Conservation (phyloP, 1,140 invertebrate species). For the Liolophura sinensis region DNA sequence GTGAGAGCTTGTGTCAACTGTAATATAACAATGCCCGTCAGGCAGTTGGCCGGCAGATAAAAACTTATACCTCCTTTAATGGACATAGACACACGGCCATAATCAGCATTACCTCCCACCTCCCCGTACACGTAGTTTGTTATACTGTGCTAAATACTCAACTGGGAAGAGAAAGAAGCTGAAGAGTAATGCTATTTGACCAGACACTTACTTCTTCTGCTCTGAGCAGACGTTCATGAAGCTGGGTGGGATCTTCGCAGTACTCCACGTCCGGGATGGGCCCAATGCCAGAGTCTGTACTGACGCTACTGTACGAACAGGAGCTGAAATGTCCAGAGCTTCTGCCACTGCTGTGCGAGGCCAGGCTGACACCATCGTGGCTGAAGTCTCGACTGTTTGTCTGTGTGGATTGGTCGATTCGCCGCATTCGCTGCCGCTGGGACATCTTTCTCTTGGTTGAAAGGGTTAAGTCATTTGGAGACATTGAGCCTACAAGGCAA, state of each 20-base stretch:
- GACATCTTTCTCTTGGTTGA: constrained; percentile 52
- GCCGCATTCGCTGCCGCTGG: constrained; percentile 42
- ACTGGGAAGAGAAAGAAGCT: not conserved
- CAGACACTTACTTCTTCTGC: constrained; percentile 45
- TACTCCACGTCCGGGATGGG: constrained; percentile 40
- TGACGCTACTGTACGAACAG: not conserved
- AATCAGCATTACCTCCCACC: too few species aligned
- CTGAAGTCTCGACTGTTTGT: constrained; percentile 26
- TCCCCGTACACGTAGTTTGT: too few species aligned
- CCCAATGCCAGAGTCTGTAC: not conserved
- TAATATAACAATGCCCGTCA: too few species aligned
- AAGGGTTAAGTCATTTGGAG: constrained; percentile 43
- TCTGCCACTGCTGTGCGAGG: too few species aligned
- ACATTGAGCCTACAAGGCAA: too few species aligned
- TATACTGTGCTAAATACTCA: not conserved
- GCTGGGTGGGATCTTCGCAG: constrained; percentile 43
- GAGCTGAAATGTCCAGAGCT: not conserved
- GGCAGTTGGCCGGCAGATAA: too few species aligned
- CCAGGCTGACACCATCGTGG: too few species aligned
- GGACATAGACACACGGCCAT: too few species aligned
- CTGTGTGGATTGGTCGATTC: constrained; percentile 45
- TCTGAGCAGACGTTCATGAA: constrained; percentile 48
- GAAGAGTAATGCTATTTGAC: too few species aligned
- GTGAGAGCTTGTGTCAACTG: too few species aligned
- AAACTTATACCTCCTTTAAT: too few species aligned